Evolutionary conservation across 37 sponge, comb jelly and placozoan genomes (phyloP).

Genomic region (Halisarca cf. caerulea): DNA sequence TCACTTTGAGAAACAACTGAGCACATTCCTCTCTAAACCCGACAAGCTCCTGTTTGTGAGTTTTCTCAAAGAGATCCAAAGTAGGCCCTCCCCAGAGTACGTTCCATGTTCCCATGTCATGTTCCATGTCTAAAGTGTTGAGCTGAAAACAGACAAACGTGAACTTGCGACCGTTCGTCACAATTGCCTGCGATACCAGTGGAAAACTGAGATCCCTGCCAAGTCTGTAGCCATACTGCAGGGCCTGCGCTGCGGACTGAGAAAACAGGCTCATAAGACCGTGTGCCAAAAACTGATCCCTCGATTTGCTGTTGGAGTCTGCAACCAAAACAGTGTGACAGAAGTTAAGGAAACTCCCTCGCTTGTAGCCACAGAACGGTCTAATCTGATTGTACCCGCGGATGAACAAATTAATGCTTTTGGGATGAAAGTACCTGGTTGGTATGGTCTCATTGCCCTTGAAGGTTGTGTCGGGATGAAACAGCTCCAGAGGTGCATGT

Average conservation of each 20-base stretch:
- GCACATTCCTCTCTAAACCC: conserved; percentile 56
- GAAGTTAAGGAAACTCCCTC: conserved; percentile 40
- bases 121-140: conserved; percentile 65
- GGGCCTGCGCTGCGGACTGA: conserved; percentile 62
- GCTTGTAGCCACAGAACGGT: conserved; percentile 59
- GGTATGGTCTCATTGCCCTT: conserved; percentile 31
- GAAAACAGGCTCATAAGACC: conserved; percentile 69
- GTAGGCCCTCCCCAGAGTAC: conserved; percentile 72
- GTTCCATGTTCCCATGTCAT: conserved; percentile 31
- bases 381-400: conserved; percentile 65
- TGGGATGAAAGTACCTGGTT: conserved; percentile 29
- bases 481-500: conserved; percentile 40
- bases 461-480: conserved; percentile 15
- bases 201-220: conserved; percentile 60
- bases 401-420: conserved; percentile 45
- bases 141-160: conserved; percentile 79
- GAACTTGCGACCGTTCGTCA: conserved; percentile 69
- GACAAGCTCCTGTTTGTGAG: conserved; percentile 3
- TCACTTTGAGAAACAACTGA: conserved; percentile 46
- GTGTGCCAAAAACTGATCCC: conserved; percentile 52
- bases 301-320: conserved; percentile 7
- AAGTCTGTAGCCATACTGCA: conserved; percentile 70
- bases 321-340: conserved; percentile 66
- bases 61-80: conserved; percentile 42
- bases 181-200: conserved; percentile 55